Conservation (phyloP, 2,797 vertebrate genomes). For the Helarctos malayanus region DNA sequence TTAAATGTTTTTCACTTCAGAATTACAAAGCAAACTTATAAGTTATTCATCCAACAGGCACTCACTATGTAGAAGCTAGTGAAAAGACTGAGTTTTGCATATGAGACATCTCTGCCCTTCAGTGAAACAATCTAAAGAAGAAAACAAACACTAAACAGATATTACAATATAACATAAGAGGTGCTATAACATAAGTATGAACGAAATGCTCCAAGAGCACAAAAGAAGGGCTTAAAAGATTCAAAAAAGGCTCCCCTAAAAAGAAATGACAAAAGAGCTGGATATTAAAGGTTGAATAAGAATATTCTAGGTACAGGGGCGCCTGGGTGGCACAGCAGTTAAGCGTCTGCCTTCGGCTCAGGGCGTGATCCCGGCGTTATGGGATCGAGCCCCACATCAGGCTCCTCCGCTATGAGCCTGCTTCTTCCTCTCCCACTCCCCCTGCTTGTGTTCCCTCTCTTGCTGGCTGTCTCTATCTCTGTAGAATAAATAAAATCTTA, state of each 20-base stretch:
- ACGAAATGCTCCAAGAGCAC: not conserved
- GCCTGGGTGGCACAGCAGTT: too few species aligned
- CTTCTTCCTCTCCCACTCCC: too few species aligned
- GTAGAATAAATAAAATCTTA: too few species aligned
- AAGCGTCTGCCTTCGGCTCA: too few species aligned
- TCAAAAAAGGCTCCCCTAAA: not conserved
- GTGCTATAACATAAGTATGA: not conserved
- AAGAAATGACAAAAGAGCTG: not conserved
- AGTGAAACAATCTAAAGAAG: constrained; percentile 37
- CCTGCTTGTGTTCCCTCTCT: too few species aligned
- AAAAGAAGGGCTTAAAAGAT: not conserved
- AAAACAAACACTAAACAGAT: not conserved
- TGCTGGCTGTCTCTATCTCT: too few species aligned
- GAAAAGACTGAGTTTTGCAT: constrained; percentile 3
- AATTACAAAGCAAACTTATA: constrained; percentile 45
- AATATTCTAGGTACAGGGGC: constrained; percentile 31
- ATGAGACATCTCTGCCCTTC: not conserved
- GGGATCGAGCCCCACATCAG: too few species aligned
- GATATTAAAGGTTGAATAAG: not conserved
- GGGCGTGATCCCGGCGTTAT: too few species aligned
- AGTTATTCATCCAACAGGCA: not conserved
- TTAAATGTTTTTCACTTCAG: not conserved
- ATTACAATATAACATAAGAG: not conserved
- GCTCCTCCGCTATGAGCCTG: too few species aligned
- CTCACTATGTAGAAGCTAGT: not conserved